Percentiles rank a stretch among this genome's conserved stretches.
Evolutionary conservation across 1,140 invertebrate genomes (phyloP).

Genomic region (Arctopsyche grandis): DNA sequence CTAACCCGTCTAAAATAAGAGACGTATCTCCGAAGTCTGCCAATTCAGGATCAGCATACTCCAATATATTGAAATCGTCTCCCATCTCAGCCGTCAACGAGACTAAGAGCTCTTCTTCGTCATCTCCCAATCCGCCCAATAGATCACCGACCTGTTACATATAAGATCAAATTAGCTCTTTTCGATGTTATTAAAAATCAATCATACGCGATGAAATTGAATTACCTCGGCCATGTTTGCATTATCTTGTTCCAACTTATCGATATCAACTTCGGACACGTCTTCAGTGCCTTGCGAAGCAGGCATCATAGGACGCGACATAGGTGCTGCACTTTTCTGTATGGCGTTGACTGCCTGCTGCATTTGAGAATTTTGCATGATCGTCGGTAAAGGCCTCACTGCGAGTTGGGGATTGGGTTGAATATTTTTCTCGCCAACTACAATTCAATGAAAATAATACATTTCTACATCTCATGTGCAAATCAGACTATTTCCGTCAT

Average conservation of each 20-base stretch:
- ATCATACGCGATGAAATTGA: background rate
- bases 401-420: background rate
- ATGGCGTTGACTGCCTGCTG: background rate
- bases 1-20: constrained; percentile 80
- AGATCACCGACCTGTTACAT: constrained; percentile 74
- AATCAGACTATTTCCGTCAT: too few species aligned
- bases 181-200: too few species aligned
- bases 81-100: constrained; percentile 83
- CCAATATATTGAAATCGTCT: constrained; percentile 94
- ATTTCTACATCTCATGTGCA: too few species aligned
- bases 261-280: constrained; percentile 84
- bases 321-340: background rate
- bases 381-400: background rate
- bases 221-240: constrained; percentile 77
- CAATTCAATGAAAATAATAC: background rate
- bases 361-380: background rate
- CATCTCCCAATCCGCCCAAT: constrained; percentile 83
- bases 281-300: constrained; percentile 63
- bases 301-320: background rate
- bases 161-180: background rate
- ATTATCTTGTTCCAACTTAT: constrained; percentile 79
- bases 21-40: constrained; percentile 81
- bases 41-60: constrained; percentile 95
- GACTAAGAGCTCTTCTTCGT: constrained; percentile 85
- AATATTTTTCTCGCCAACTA: background rate